Evolutionary conservation across 2,888 invertebrate species (phyloP), one percentile per base, ranked within the genome.

Genomic region (Xestia rhomboidea): DNA sequence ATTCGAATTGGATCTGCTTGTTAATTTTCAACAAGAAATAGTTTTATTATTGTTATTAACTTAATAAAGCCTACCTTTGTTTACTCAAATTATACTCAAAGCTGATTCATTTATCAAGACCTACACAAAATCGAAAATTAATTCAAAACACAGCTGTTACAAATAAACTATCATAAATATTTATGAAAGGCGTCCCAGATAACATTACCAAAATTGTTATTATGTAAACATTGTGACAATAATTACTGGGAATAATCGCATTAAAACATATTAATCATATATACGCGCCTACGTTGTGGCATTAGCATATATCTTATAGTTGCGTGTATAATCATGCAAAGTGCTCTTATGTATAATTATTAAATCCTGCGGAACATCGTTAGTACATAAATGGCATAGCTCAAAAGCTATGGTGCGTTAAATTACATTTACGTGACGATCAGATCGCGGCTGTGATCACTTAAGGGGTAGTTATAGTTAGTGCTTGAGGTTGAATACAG

Each of bases 321-420:
- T 80, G 63, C 73, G 63, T 30, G 80, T 75, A 85, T 87, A 88
- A 84, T 88, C 83, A 89, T 85, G 81, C 79, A 85, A 88, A 88
- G 87, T 88, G 89, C 85, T 88, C 70, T 85, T 87, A 85, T 70
- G 82, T 85, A 81, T 83, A 88, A 85, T 88, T 82, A 86, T 88
- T 88, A 86, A 89, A 88, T 87, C 86, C 81, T 79, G 73, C 76
- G 80, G 81, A 81, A 89, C 86, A 82, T 71, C 62, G 72, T 71
- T 74, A 77, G 73, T 72, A 85, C 79, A 62, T 83, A 77, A 70
- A 85, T 75, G 74, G 68, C 75, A 73, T 76, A 69, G 76, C 80
- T 80, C 78, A 78, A 80, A 85, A 86, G 83, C 86, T 85, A 87
- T 87, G 83, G 75, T 78, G 86, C 83, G 83, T 78, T 71, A 84